A percentile compares a stretch with the other conserved stretches of the same genome.
Conservation (phyloP, 2,113 vertebrate species). For the Scolopax mira region DNA sequence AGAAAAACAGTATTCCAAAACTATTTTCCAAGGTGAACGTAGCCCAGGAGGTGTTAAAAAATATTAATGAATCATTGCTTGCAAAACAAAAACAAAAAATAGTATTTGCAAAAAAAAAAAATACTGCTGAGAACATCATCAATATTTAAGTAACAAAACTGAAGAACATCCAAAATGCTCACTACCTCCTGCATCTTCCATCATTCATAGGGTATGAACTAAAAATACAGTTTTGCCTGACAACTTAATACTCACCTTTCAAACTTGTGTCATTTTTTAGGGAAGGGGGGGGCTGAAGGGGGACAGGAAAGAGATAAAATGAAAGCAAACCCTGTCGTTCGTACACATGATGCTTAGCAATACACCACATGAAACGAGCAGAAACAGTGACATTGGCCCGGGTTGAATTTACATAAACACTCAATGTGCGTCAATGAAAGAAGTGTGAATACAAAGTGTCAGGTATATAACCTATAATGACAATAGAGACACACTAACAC, state of each 20-base stretch:
- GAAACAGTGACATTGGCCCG: not conserved
- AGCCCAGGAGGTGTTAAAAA: not conserved
- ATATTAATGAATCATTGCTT: not conserved
- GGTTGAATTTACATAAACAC: not conserved
- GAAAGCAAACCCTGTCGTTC: not conserved
- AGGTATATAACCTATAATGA: not conserved
- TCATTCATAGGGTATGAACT: not conserved
- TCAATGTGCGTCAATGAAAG: not conserved
- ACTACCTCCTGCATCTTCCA: not conserved
- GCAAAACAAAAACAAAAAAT: not conserved
- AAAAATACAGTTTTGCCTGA: constrained; percentile 45
- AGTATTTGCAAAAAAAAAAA: not conserved
- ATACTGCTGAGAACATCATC: not conserved
- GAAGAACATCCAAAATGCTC: not conserved
- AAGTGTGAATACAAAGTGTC: not conserved
- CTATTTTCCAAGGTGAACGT: not conserved
- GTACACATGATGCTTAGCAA: constrained; percentile 49
- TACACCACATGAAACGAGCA: not conserved
- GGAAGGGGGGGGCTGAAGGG: not conserved
- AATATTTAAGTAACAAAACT: not conserved
- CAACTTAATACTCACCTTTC: constrained; percentile 44
- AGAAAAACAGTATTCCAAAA: not conserved
- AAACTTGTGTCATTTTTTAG: not conserved
- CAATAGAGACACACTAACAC: not conserved
- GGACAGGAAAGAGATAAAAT: not conserved